Evolutionary conservation across 2,797 vertebrate genomes (phyloP).

Genomic region (Lacerta viridis): DNA sequence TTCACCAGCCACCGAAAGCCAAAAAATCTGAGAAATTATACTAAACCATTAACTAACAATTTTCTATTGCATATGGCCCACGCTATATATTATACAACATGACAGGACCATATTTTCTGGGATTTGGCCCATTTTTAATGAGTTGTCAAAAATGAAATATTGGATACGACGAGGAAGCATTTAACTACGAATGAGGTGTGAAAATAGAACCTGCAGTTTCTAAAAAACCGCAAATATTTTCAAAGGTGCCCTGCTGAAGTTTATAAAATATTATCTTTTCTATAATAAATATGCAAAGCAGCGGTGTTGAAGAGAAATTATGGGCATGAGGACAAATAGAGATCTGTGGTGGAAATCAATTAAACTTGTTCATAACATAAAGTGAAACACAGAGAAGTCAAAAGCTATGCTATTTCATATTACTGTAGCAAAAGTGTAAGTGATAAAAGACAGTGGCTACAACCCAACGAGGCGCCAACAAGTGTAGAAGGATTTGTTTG

Average conservation of each 20-base stretch:
- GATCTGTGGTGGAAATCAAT: conserved; percentile 34
- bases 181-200: conserved; percentile 69
- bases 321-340: conserved; percentile 4
- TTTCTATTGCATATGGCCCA: conserved; percentile 63
- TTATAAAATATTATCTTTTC: conserved; percentile 42
- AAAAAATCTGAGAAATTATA: conserved; percentile 77
- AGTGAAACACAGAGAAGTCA: not conserved
- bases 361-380: conserved; percentile 47
- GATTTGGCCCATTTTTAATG: conserved; percentile 78
- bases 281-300: conserved; percentile 50
- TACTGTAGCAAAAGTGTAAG: not conserved
- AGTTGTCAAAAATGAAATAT: conserved; percentile 79
- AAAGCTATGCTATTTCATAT: conserved; percentile 29
- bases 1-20: conserved; percentile 67
- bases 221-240: conserved; percentile 40
- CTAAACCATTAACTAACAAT: conserved; percentile 75
- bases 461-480: not conserved
- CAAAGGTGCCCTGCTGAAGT: conserved; percentile 42
- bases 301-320: conserved; percentile 6
- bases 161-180: conserved; percentile 72
- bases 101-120: conserved; percentile 74
- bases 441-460: not conserved
- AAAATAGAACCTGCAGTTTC: conserved; percentile 53
- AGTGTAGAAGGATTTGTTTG: not conserved
- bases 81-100: conserved; percentile 67